Percentiles rank a stretch among this genome's conserved stretches.
Conservation (phyloP, 2,113 vertebrate species). For the Myiozetetes cayanensis region DNA sequence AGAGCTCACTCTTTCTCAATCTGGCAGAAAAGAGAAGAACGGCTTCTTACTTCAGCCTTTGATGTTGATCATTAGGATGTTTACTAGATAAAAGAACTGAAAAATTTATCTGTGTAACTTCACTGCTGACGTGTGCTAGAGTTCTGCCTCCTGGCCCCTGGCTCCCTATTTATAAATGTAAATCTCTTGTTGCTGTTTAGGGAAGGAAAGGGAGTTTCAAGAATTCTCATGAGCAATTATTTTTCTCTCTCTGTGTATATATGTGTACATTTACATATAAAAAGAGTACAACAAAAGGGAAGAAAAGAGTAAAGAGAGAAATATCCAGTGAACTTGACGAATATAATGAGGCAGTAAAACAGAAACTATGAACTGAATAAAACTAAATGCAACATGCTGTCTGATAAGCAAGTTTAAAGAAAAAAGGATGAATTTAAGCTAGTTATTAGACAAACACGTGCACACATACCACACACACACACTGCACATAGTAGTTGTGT, state of each 20-base stretch:
- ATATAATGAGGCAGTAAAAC: constrained; percentile 27
- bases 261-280: background rate
- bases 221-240: background rate
- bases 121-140: constrained; percentile 69
- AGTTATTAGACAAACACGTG: background rate
- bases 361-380: constrained; percentile 39
- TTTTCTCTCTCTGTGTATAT: background rate
- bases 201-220: constrained; percentile 9
- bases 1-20: constrained; percentile 56
- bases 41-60: constrained; percentile 72
- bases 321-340: constrained; percentile 6
- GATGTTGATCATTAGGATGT: constrained; percentile 82
- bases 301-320: background rate
- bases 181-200: constrained; percentile 43
- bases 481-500: background rate
- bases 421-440: constrained; percentile 8
- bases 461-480: background rate
- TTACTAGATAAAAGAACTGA: constrained; percentile 81
- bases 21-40: constrained; percentile 62
- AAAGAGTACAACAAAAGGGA: background rate
- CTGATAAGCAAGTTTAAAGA: constrained; percentile 8
- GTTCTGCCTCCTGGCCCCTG: constrained; percentile 1
- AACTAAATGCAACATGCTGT: background rate
- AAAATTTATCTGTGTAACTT: constrained; percentile 78
- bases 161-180: constrained; percentile 48